These are phyloP conservation scores for Halyomorpha halys DNA, from an alignment of 1,140 invertebrate species.

Conservation along the genomic window DNA sequence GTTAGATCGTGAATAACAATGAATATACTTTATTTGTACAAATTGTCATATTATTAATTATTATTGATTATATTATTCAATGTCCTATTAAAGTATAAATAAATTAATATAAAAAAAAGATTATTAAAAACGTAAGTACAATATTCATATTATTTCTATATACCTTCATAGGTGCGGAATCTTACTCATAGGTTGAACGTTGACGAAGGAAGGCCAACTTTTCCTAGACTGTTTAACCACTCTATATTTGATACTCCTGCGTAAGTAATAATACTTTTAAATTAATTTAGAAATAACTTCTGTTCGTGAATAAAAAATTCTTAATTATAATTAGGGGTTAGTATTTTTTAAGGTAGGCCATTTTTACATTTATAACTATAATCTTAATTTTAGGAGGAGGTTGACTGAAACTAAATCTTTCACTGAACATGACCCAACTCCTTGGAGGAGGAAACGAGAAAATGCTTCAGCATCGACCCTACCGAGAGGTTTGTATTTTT, in stretches of 20 bases:
- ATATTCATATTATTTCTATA: slow-evolving; percentile 1
- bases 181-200: slow-evolving; percentile 74
- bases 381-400: slow-evolving; percentile 7
- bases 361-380: too few species aligned
- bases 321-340: neutral
- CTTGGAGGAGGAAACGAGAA: slow-evolving; percentile 18
- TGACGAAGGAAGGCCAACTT: slow-evolving; percentile 50
- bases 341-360: neutral
- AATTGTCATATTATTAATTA: too few species aligned
- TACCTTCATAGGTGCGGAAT: slow-evolving; percentile 53
- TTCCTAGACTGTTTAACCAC: slow-evolving; percentile 32
- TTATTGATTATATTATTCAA: too few species aligned
- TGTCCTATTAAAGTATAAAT: neutral
- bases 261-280: slow-evolving; percentile 11
- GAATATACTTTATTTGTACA: too few species aligned
- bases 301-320: too few species aligned
- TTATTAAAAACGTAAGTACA: neutral
- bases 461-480: slow-evolving; percentile 17
- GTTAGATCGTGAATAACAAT: too few species aligned
- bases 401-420: slow-evolving; percentile 23
- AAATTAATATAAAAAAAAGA: slow-evolving; percentile 1
- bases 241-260: slow-evolving; percentile 31
- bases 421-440: slow-evolving; percentile 13
- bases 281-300: too few species aligned
- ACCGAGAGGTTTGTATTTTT: slow-evolving; percentile 15